These are phyloP conservation scores for Tamias sibiricus DNA, from an alignment of 2,113 vertebrate species.

Conservation along the genomic window DNA sequence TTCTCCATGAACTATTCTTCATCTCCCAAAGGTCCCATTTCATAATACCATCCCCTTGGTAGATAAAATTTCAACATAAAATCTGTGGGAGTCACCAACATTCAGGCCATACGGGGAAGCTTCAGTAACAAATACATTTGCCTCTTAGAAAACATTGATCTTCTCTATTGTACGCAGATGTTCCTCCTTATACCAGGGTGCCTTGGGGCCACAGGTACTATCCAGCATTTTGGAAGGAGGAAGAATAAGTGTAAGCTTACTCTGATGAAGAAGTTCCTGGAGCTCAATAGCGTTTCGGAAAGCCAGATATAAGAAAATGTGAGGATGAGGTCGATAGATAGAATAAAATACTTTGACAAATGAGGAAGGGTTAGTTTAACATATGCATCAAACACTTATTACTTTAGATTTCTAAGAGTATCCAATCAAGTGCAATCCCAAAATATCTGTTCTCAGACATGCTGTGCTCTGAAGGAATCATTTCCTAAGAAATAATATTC, in stretches of 20 bases:
- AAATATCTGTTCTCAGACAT: conserved; percentile 65
- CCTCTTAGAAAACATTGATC: background rate
- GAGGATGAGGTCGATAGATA: background rate
- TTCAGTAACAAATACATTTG: background rate
- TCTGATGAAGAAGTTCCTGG: background rate
- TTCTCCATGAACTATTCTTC: background rate
- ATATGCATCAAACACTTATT: conserved; percentile 31
- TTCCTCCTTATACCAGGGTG: background rate
- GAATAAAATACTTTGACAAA: background rate
- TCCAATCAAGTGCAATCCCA: conserved; percentile 59
- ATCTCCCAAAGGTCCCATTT: background rate
- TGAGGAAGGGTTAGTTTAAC: conserved; percentile 17
- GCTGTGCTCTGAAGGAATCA: conserved; percentile 62
- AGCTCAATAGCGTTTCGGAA: background rate
- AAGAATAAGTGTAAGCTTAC: background rate
- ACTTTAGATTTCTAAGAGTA: conserved; percentile 58
- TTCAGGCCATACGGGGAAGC: background rate
- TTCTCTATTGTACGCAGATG: background rate
- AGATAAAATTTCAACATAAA: background rate
- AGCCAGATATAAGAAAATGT: background rate
- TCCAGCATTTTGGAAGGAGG: background rate
- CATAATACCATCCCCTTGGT: background rate
- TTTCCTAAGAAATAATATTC: conserved; percentile 60
- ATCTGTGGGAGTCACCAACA: background rate
- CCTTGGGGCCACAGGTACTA: background rate